Base-by-base conservation (phyloP, 1,140 invertebrate species). In the Drepana arcuata region DNA sequence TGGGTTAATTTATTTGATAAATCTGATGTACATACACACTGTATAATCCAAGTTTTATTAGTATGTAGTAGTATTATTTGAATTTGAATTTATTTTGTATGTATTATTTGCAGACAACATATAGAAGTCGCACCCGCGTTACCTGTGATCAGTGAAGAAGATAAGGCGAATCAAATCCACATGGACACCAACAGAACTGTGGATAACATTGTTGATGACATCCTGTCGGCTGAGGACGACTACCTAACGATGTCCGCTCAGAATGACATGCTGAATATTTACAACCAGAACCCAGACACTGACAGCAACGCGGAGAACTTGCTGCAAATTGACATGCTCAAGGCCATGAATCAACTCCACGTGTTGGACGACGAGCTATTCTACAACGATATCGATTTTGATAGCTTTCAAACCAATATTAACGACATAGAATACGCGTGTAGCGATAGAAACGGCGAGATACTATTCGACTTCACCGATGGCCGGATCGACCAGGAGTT, bases 181-280 rank as follows among this genome's bases (percentile, higher is more conserved):
- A 33, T 34, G 23, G 69, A 75, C 7, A 43, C 49, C 13, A 69
- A 66, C 15, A 55, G 58, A 44, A 70, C 67, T 7, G 75, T 68
- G n/a, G 70, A 81, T 30, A 74, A 78, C 23, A 75, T 81, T 31
- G 72, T 78, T 1, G 70, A 81, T 39, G 73, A 77, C 26, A 77
- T 80, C 14, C 42, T 81, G 2, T 78, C 73, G 9, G 73, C 64
- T 0, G 75, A 78, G 41, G 72, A 78, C 23, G 77, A 78, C 15
- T 78, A 77, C 32, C 64, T 78, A 51, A 70, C 60, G 1, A 63
- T 72, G 49, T 45, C 58, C 0, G 47, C 57, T 2, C 58, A 60
- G 10, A 56, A 56, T 24, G 51, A 62, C 13, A 43, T 57, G 13
- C 33, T 58, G 3, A 64, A 56, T 24, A 52, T 58, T 3, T 59